Base-by-base conservation (phyloP, 2,888 invertebrate genomes). In the Dascillus cervinus region DNA sequence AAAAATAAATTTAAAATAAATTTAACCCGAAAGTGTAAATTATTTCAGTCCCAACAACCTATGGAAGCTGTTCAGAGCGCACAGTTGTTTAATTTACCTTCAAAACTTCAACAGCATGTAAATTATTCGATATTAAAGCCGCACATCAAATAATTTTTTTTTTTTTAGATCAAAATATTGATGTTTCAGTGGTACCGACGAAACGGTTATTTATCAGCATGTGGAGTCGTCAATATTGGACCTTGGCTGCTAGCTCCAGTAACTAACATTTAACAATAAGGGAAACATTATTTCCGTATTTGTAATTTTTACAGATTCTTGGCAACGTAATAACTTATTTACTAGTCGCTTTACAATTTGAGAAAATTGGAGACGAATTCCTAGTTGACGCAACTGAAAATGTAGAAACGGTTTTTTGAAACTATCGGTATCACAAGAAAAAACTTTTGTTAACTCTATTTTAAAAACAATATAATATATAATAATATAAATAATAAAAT, bases 311-410 rank as follows among this genome's bases (percentile, higher is more conserved):
- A 25, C 27, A 49, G 49, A 44, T 47, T 13, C 37, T 41, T 24
- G 49, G 49, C 26, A 45, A 43, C 27, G 34, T 49, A 15, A 43
- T 49, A 17, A 49, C 49, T 4, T 49, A 49, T 36, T 27, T 49
- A 23, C 29, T 49, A 10, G 44, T 49, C 3, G 49, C 45, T 5
- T 26, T 49, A 11, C 49, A 49, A 28, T 47, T 49, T 34, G 29
- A 46, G 26, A 26, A 25, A 26, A 13, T 20, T 14, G 9, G 5
- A n/a, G 10, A n/a, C 15, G 27, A 20, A 15, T 15, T 34, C 10
- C 19, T 29, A 6, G 12, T 13, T 11, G 32, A 37, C 22, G 26
- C 29, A 10, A 32, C 37, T n/a, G 32, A 27, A 11, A 29, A 23
- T 6, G 9, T 29, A 6, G 29, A 29, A 15, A 14, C 14, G 9